A percentile compares a stretch with the other conserved stretches of the same genome.
These are phyloP conservation scores for Python bivittatus DNA, from an alignment of 2,113 vertebrate species.

Conservation along the genomic window DNA sequence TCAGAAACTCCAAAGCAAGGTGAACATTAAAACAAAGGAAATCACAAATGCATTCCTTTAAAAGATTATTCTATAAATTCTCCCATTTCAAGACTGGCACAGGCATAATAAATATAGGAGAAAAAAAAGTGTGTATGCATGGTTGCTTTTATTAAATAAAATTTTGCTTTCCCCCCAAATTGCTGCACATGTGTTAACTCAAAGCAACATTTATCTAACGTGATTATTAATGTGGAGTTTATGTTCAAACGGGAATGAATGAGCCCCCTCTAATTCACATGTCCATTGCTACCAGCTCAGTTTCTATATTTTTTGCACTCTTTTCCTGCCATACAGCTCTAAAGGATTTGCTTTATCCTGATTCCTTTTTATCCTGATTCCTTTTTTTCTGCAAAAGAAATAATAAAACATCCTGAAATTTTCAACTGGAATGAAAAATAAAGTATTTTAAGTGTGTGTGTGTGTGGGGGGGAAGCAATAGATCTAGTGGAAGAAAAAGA, in stretches of 20 bases:
- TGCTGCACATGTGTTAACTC: not conserved
- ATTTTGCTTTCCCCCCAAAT: not conserved
- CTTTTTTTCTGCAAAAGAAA: not conserved
- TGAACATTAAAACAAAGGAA: not conserved
- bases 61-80: not conserved
- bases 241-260: not conserved
- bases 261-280: not conserved
- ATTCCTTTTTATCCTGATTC: not conserved
- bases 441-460: not conserved
- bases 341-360: not conserved
- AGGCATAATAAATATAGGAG: not conserved
- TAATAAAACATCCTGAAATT: not conserved
- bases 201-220: not conserved
- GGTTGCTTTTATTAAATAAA: not conserved
- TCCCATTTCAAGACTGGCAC: not conserved
- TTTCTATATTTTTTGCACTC: not conserved
- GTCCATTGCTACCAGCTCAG: not conserved
- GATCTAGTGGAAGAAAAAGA: not conserved
- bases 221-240: not conserved
- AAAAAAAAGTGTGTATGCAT: not conserved
- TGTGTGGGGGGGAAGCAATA: not conserved
- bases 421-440: not conserved
- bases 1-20: not conserved
- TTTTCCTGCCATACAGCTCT: not conserved
- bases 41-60: not conserved